Evolutionary conservation across 2,888 invertebrate genomes (phyloP).

Genomic region (Stictocephala bisonia): DNA sequence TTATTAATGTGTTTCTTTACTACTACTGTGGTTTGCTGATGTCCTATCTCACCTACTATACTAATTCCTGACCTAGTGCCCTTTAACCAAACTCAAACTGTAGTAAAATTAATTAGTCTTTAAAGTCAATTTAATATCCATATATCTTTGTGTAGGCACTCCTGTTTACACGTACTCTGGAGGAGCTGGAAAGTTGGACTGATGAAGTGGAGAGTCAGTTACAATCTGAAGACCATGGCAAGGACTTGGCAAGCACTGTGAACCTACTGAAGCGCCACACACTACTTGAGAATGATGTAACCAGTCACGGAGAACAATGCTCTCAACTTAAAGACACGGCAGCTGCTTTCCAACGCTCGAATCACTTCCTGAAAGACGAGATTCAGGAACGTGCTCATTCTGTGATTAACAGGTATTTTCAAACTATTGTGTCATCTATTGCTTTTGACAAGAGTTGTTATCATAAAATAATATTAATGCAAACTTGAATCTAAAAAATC

Average conservation of each 20-base stretch:
- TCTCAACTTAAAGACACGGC: slow-evolving; percentile 83
- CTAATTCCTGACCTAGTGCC: too few relatives aligned
- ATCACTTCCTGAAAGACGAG: slow-evolving; percentile 92
- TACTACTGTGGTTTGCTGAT: too few relatives aligned
- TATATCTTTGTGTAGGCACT: slow-evolving; percentile 71
- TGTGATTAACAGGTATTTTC: slow-evolving; percentile 71
- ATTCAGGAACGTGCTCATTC: slow-evolving; percentile 79
- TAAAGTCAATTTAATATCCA: too few relatives aligned
- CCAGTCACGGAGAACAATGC: slow-evolving; percentile 85
- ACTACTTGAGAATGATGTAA: slow-evolving; percentile 87
- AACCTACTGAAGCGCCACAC: slow-evolving; percentile 84
- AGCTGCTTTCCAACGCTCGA: slow-evolving; percentile 78
- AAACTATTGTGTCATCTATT: too few relatives aligned
- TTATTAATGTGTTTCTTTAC: too few relatives aligned
- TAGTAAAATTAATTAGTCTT: too few relatives aligned
- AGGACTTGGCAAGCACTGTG: slow-evolving; percentile 87
- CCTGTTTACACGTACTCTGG: slow-evolving; percentile 86
- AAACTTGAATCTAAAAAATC: too few relatives aligned
- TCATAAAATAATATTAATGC: too few relatives aligned
- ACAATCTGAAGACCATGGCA: slow-evolving; percentile 82
- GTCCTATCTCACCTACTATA: too few relatives aligned
- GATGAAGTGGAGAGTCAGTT: slow-evolving; percentile 86
- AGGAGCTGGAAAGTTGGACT: slow-evolving; percentile 95
- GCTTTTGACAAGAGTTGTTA: too few relatives aligned
- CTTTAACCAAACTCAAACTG: too few relatives aligned